A percentile compares a stretch with the other conserved stretches of the same genome.
Conservation (phyloP, 2,797 vertebrate genomes). For the Staurois parvus region DNA sequence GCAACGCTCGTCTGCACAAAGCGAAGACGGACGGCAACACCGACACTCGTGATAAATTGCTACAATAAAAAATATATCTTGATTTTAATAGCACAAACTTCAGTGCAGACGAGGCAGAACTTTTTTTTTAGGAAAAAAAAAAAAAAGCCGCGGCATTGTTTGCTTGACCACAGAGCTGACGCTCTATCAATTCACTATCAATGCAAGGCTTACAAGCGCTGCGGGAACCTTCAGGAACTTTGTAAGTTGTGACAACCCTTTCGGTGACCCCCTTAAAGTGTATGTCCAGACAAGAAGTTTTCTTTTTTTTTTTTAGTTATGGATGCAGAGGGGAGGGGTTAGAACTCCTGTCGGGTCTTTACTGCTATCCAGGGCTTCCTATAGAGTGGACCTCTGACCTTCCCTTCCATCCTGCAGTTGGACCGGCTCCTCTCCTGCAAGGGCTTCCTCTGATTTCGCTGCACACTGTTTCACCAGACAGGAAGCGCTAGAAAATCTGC, state of each 20-base stretch:
- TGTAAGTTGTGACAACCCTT: slow-evolving; percentile 6
- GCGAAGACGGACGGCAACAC: neutral
- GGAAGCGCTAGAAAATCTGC: too few species aligned
- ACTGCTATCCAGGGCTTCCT: too few species aligned
- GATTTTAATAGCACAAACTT: neutral
- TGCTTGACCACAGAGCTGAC: slow-evolving; percentile 5
- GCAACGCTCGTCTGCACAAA: slow-evolving; percentile 1
- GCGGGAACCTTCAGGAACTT: slow-evolving; percentile 13
- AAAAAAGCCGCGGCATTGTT: neutral
- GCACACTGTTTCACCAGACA: too few species aligned
- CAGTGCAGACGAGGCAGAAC: neutral
- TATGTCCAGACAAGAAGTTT: too few species aligned
- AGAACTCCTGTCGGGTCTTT: too few species aligned
- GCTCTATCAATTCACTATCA: neutral
- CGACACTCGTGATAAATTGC: neutral
- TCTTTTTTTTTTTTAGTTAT: too few species aligned
- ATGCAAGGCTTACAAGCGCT: slow-evolving; percentile 1
- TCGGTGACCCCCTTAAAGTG: neutral
- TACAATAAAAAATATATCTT: neutral
- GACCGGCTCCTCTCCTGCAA: too few species aligned
- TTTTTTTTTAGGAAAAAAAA: neutral
- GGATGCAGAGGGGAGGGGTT: too few species aligned
- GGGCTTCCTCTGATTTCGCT: too few species aligned
- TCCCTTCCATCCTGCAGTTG: too few species aligned
- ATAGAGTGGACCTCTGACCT: too few species aligned